A percentile compares a stretch with the other conserved stretches of the same genome.
phyloP scores from a whole-genome alignment of 2,113 vertebrate genomes.

The Agelaius phoeniceus region DNA sequence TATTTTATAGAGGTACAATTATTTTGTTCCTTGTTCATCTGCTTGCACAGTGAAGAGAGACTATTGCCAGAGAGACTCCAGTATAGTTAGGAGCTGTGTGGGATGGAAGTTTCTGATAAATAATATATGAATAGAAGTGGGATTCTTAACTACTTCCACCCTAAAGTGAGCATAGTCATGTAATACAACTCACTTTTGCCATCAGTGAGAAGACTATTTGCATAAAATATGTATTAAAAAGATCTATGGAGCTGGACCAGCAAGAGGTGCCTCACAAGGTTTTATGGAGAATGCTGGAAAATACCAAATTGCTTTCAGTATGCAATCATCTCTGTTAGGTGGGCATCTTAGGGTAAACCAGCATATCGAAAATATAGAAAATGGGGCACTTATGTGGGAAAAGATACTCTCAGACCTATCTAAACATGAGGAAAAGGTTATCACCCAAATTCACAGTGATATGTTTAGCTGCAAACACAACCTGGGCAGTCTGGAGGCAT shows the following conservation, averaged over 20 bases:
- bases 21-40: not conserved
- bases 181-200: not conserved
- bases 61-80: not conserved
- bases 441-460: not conserved
- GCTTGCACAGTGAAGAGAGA: not conserved
- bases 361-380: not conserved
- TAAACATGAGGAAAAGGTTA: not conserved
- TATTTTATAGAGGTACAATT: not conserved
- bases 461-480: not conserved
- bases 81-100: not conserved
- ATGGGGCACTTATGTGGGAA: not conserved
- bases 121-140: not conserved
- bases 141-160: not conserved
- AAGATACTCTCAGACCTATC: not conserved
- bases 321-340: not conserved
- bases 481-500: not conserved
- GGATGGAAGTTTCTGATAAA: slow-evolving; percentile 6
- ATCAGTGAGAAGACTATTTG: not conserved
- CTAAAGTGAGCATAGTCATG: not conserved
- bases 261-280: not conserved
- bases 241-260: not conserved
- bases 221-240: not conserved
- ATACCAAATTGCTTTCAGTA: not conserved
- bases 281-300: not conserved
- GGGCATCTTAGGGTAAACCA: not conserved